phyloP scores from a whole-genome alignment of 2,797 vertebrate genomes.

The Muscicapa striata region DNA sequence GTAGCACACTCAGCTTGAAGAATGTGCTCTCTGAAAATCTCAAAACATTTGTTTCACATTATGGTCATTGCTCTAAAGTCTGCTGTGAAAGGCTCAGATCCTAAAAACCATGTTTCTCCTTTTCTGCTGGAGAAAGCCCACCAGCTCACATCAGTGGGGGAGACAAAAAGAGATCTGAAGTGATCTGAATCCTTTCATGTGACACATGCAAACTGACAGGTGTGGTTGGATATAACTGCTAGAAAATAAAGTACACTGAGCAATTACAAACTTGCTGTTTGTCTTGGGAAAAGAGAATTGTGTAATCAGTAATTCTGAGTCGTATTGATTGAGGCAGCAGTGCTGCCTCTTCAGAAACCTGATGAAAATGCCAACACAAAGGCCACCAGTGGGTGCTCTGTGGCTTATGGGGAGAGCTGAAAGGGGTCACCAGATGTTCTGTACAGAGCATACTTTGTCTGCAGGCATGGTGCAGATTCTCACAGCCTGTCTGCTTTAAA shows the following conservation, averaged over 20 bases:
- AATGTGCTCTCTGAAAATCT: background rate
- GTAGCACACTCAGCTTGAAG: background rate
- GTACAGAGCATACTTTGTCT: background rate
- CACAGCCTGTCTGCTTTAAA: background rate
- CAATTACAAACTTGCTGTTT: background rate
- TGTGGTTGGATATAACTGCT: background rate
- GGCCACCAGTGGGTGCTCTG: background rate
- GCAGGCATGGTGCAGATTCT: background rate
- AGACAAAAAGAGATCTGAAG: background rate
- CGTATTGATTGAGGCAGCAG: background rate
- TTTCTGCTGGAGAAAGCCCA: background rate
- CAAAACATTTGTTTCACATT: background rate
- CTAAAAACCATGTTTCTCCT: background rate
- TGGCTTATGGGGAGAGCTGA: background rate
- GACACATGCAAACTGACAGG: background rate
- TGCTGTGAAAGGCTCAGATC: background rate
- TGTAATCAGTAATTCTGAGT: constrained; percentile 24
- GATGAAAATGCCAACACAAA: constrained; percentile 7
- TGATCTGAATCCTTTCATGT: background rate
- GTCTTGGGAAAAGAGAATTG: background rate
- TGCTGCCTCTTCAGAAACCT: background rate
- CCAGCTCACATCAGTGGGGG: background rate
- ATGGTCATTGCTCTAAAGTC: background rate
- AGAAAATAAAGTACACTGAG: background rate
- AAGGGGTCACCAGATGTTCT: background rate